Percentiles rank a stretch among this genome's conserved stretches.
These are phyloP conservation scores for Sinelater perroti DNA, from an alignment of 2,888 invertebrate species.

Conservation along the genomic window DNA sequence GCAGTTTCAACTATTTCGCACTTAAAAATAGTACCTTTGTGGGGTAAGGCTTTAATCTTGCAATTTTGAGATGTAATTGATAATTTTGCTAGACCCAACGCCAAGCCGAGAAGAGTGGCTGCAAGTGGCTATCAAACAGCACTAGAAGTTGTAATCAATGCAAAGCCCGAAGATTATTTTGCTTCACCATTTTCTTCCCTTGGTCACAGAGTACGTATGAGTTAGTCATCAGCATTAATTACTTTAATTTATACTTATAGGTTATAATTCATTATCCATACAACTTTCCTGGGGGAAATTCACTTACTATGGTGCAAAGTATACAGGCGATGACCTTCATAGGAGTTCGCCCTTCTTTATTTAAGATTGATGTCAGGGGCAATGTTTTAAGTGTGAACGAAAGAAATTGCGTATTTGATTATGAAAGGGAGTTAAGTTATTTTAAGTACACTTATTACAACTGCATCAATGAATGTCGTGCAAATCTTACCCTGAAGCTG, in stretches of 20 bases:
- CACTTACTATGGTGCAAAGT: conserved; percentile 68
- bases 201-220: conserved; percentile 65
- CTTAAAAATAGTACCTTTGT: conserved; percentile 53
- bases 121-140: conserved; percentile 76
- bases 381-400: conserved; percentile 60
- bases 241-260: conserved; percentile 52
- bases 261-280: conserved; percentile 71
- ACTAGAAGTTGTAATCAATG: conserved; percentile 67
- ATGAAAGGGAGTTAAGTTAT: conserved; percentile 62
- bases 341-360: conserved; percentile 70
- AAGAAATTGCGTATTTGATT: conserved; percentile 68
- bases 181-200: conserved; percentile 68
- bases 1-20: conserved; percentile 71
- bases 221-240: not conserved
- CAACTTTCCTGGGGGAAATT: conserved; percentile 70
- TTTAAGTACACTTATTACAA: conserved; percentile 70
- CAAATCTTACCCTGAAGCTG: conserved; percentile 57
- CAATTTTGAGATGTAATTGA: no score
- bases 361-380: conserved; percentile 68
- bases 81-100: no score
- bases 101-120: conserved; percentile 69
- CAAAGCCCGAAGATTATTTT: conserved; percentile 68
- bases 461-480: conserved; percentile 69
- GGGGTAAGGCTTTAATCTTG: conserved; percentile 42
- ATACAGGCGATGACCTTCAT: conserved; percentile 68